These are phyloP conservation scores for Microtus oregoni DNA, from an alignment of 2,113 vertebrate species.

Conservation along the genomic window DNA sequence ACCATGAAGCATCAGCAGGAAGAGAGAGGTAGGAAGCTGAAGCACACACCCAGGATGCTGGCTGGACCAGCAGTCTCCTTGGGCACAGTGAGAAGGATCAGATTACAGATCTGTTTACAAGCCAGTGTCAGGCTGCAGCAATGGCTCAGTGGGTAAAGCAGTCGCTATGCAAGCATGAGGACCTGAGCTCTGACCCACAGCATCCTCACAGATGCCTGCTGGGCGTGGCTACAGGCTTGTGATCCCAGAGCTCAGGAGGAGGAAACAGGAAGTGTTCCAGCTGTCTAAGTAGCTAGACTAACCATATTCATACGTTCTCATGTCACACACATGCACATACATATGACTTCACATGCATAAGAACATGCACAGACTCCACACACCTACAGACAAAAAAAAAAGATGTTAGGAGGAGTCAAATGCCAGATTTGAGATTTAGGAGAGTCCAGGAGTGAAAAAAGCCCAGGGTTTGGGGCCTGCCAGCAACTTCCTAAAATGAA, in stretches of 20 bases:
- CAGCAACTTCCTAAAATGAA: not conserved
- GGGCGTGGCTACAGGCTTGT: not conserved
- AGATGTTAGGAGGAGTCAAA: not conserved
- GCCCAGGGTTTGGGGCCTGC: not conserved
- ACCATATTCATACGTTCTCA: not conserved
- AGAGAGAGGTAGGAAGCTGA: not conserved
- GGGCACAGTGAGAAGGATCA: not conserved
- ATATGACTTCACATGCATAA: not conserved
- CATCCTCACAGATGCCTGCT: not conserved
- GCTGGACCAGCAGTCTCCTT: not conserved
- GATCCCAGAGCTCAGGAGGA: not conserved
- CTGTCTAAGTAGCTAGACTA: not conserved
- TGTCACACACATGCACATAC: not conserved
- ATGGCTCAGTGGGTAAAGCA: not conserved
- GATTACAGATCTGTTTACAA: too few species aligned
- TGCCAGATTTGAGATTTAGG: not conserved
- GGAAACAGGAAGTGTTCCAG: not conserved
- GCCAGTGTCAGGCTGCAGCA: too few species aligned
- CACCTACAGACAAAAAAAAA: not conserved
- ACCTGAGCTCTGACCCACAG: not conserved
- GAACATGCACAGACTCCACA: not conserved
- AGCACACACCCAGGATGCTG: rapidly evolving
- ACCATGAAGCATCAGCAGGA: not conserved
- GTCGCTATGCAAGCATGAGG: not conserved
- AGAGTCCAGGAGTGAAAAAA: not conserved